phyloP scores from a whole-genome alignment of 2,888 invertebrate genomes.

The Meiosimyza decipiens region DNA sequence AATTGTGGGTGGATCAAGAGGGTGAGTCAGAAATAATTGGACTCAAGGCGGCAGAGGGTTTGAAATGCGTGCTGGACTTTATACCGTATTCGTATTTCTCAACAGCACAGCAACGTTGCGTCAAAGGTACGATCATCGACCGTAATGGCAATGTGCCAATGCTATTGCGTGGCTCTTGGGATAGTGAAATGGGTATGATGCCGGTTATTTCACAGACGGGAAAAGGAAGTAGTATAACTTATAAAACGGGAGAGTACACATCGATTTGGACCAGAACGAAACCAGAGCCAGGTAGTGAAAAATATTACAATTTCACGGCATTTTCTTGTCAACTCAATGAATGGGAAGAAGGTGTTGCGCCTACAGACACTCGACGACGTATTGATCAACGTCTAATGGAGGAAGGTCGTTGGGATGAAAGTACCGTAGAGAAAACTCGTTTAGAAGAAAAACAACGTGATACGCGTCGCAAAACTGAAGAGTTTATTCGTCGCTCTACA shows the following conservation, averaged over 20 bases:
- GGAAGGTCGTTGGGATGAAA: constrained; percentile 90
- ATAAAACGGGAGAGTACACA: constrained; percentile 89
- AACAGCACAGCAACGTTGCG: constrained; percentile 92
- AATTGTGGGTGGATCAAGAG: constrained; percentile 99
- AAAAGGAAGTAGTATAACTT: constrained; percentile 81
- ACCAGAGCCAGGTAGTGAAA: constrained; percentile 76
- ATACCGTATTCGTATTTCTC: constrained; percentile 99
- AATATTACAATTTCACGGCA: constrained; percentile 94
- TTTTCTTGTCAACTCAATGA: constrained; percentile 98
- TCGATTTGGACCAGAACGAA: constrained; percentile 87
- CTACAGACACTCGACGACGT: constrained; percentile 90
- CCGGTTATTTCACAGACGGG: constrained; percentile 81
- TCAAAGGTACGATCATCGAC: constrained; percentile 84
- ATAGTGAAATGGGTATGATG: constrained; percentile 93
- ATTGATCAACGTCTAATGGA: constrained; percentile 99
- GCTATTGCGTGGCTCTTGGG: constrained; percentile 91
- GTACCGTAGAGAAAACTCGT: constrained; percentile 84
- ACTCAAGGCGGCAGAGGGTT: constrained; percentile 85
- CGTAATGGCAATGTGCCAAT: constrained; percentile 78
- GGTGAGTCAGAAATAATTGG: constrained; percentile 98
- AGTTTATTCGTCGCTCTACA: constrained; percentile 76
- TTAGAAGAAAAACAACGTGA: constrained; percentile 96
- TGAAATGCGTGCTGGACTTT: constrained; percentile 96
- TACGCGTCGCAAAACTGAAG: constrained; percentile 53
- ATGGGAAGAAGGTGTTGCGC: constrained; percentile 89